Percentiles rank a stretch among this genome's conserved stretches.
Evolutionary conservation across 1,140 invertebrate species (phyloP).

Genomic region (Papilio polytes): DNA sequence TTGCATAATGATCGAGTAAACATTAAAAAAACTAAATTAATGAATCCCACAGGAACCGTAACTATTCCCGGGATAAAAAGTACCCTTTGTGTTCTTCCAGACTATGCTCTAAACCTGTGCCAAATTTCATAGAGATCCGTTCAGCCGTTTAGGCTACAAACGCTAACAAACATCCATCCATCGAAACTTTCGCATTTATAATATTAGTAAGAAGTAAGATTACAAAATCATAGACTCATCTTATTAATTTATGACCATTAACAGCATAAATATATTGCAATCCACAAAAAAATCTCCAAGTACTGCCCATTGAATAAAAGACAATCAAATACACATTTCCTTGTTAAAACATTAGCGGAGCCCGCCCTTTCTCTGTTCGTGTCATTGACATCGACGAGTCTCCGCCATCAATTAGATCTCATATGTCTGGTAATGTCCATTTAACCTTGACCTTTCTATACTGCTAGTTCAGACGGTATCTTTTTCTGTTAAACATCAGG

Average conservation of each 20-base stretch:
- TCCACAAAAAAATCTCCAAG: neutral
- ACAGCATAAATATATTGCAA: conserved; percentile 2
- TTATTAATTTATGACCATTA: neutral
- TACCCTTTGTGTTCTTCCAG: too few relatives aligned
- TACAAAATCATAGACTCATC: too few relatives aligned
- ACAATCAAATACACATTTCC: conserved; percentile 10
- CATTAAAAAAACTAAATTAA: too few relatives aligned
- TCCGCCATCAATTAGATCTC: conserved; percentile 15
- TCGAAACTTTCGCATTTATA: too few relatives aligned
- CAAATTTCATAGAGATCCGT: too few relatives aligned
- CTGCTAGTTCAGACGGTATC: neutral
- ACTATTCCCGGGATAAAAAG: too few relatives aligned
- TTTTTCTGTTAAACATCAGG: neutral
- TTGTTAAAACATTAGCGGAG: conserved; percentile 13
- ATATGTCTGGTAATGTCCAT: conserved; percentile 12
- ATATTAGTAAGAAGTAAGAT: too few relatives aligned
- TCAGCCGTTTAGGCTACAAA: too few relatives aligned
- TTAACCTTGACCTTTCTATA: conserved; percentile 23
- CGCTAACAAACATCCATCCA: too few relatives aligned
- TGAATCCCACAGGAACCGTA: too few relatives aligned
- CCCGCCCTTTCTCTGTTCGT: conserved; percentile 16
- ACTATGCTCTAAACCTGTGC: too few relatives aligned
- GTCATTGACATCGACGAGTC: conserved; percentile 7
- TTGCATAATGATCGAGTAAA: too few relatives aligned
- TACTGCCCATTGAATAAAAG: conserved; percentile 2